Percentiles rank a stretch among this genome's conserved stretches.
These are phyloP conservation scores for Drosophila conformis DNA, from an alignment of 2,888 invertebrate species.

Conservation along the genomic window DNA sequence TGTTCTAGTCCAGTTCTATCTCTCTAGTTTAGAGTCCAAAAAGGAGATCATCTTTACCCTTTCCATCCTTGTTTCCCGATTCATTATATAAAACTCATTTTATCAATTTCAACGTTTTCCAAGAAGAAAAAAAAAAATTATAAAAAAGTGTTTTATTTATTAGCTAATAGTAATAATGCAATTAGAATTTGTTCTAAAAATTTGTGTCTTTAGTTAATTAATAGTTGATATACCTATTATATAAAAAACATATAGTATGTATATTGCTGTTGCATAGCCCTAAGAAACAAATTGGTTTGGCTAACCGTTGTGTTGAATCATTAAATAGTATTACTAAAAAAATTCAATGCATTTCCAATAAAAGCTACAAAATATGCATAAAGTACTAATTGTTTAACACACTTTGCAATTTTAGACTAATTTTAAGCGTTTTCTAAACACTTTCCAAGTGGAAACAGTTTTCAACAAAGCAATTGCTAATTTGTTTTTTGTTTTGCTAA, in stretches of 20 bases:
- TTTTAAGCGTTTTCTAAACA: conserved; percentile 52
- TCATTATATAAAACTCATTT: not conserved
- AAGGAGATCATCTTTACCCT: not conserved
- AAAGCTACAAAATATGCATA: conserved; percentile 57
- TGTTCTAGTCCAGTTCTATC: too few species aligned
- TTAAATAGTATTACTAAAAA: conserved; percentile 42
- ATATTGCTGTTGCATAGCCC: conserved; percentile 63
- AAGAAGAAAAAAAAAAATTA: conserved; percentile 58
- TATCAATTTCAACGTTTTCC: conserved; percentile 28
- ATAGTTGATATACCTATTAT: conserved; percentile 37
- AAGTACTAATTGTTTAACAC: conserved; percentile 50
- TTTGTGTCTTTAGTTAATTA: conserved; percentile 49
- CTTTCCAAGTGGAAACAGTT: conserved; percentile 62
- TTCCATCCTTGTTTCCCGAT: not conserved
- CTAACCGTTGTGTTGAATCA: conserved; percentile 30
- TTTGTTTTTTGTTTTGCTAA: conserved; percentile 54
- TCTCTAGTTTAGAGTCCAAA: not conserved
- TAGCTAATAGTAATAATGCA: conserved; percentile 67
- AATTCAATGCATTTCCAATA: conserved; percentile 48
- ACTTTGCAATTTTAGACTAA: conserved; percentile 47
- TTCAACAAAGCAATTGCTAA: conserved; percentile 77
- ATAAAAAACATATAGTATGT: conserved; percentile 44
- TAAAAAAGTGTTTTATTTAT: conserved; percentile 69
- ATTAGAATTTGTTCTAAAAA: conserved; percentile 72
- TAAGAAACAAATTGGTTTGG: conserved; percentile 45